Percentiles rank a stretch among this genome's conserved stretches.
These are phyloP conservation scores for Tetrapedia diversipes DNA, from an alignment of 2,888 invertebrate species.

Conservation along the genomic window DNA sequence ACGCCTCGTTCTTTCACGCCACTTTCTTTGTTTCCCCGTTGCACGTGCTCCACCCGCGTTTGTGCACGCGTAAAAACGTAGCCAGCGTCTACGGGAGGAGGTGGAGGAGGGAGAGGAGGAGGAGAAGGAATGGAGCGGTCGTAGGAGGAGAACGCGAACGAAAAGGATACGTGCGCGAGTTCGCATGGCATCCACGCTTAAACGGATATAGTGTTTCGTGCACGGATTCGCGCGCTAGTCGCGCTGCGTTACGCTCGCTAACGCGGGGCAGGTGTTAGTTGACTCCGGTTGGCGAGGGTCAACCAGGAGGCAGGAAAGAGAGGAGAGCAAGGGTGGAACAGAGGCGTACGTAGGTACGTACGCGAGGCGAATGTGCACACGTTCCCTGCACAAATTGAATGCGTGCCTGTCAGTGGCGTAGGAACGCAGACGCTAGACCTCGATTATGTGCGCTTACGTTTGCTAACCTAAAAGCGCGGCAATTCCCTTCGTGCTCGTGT, in stretches of 20 bases:
- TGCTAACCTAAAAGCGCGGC: constrained; percentile 63
- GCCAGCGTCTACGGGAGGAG: too few relatives aligned
- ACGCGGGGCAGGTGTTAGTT: constrained; percentile 65
- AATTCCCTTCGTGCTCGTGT: too few relatives aligned
- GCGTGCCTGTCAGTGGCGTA: constrained; percentile 62
- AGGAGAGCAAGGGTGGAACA: constrained; percentile 32
- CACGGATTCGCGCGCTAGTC: constrained; percentile 34
- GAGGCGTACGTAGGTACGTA: constrained; percentile 40
- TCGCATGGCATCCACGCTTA: constrained; percentile 64
- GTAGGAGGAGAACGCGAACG: constrained; percentile 33
- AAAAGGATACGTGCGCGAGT: constrained; percentile 63
- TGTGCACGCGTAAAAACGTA: constrained; percentile 56
- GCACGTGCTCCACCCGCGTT: constrained; percentile 70
- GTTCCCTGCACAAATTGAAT: constrained; percentile 67
- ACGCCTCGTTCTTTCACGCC: constrained; percentile 56
- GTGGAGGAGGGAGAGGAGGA: not conserved
- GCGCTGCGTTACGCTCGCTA: constrained; percentile 48
- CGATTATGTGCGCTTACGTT: constrained; percentile 42
- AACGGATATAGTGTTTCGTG: constrained; percentile 65
- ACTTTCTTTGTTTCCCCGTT: constrained; percentile 69
- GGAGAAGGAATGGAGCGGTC: constrained; percentile 22
- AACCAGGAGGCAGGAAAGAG: constrained; percentile 34
- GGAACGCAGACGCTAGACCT: constrained; percentile 34
- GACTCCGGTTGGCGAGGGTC: constrained; percentile 55
- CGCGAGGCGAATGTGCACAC: constrained; percentile 49